phyloP scores from a whole-genome alignment of 1,140 invertebrate genomes.

The Ridgeia piscesae region DNA sequence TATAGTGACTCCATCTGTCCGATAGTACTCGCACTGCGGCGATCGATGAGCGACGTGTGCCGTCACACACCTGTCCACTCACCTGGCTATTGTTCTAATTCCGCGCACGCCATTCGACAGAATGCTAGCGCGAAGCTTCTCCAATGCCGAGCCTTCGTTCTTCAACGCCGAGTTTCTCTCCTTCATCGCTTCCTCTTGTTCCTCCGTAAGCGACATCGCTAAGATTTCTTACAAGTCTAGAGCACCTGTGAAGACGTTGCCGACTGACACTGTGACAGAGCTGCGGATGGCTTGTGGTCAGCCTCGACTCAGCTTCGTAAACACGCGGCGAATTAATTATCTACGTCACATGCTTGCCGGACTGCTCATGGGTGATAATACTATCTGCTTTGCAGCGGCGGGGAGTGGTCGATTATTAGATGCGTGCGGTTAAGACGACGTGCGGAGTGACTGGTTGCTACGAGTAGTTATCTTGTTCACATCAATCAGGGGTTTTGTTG shows the following conservation, averaged over 20 bases:
- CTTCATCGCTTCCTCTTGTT: neutral
- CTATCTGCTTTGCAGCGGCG: neutral
- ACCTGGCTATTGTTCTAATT: constrained; percentile 20
- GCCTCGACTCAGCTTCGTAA: neutral
- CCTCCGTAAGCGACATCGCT: constrained; percentile 10
- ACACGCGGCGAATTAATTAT: neutral
- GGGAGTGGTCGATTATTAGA: neutral
- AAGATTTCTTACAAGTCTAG: neutral
- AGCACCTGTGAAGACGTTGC: neutral
- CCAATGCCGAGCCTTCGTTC: constrained; percentile 15
- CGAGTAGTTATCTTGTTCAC: neutral
- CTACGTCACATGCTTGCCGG: neutral
- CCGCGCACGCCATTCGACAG: constrained; percentile 14
- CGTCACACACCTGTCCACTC: neutral
- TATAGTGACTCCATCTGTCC: neutral
- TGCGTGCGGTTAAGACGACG: neutral
- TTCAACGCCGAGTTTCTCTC: neutral
- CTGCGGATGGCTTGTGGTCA: neutral
- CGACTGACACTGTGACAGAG: neutral
- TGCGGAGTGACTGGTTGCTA: neutral
- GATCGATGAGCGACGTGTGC: neutral
- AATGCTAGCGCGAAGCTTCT: neutral
- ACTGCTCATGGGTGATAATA: neutral
- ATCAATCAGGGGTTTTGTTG: neutral
- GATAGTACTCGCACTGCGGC: neutral